A percentile compares a stretch with the other conserved stretches of the same genome.
These are phyloP conservation scores for Trichonephila clavata DNA, from an alignment of 1,140 invertebrate species.

Conservation along the genomic window DNA sequence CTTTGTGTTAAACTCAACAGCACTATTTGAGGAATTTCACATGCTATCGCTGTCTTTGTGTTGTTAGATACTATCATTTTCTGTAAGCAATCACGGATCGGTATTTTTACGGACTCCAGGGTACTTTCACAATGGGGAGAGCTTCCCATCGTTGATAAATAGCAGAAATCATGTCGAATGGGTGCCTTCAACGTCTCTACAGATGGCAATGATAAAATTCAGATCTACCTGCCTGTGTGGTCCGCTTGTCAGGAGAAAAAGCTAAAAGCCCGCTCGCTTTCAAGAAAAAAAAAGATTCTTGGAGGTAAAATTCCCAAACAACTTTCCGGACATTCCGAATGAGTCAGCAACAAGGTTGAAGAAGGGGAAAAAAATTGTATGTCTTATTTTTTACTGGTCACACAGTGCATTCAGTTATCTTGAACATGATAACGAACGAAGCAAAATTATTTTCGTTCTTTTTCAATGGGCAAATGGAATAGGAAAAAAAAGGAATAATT, in stretches of 20 bases:
- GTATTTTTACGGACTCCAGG: not conserved
- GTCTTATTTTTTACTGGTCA: not conserved
- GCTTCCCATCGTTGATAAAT: not conserved
- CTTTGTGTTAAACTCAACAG: too few species aligned
- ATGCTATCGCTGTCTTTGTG: not conserved
- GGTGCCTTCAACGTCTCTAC: not conserved
- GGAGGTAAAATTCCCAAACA: conserved; percentile 8
- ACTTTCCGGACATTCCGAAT: conserved; percentile 21
- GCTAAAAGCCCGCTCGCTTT: conserved; percentile 7
- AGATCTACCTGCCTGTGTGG: conserved; percentile 12
- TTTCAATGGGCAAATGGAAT: not conserved
- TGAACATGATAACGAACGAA: not conserved
- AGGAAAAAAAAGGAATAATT: too few species aligned
- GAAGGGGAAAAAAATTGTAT: not conserved
- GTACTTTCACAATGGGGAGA: not conserved
- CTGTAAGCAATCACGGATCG: not conserved
- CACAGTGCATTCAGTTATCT: not conserved
- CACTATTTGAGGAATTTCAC: too few species aligned
- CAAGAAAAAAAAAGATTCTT: not conserved
- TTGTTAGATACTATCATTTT: not conserved
- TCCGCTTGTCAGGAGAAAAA: not conserved
- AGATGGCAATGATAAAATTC: not conserved
- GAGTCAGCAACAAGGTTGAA: not conserved
- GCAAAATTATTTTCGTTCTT: not conserved
- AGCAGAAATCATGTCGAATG: conserved; percentile 9